Evolutionary conservation across 2,888 invertebrate species (phyloP), one percentile per base, ranked within the genome.

Genomic region (Acholoe squamosa): DNA sequence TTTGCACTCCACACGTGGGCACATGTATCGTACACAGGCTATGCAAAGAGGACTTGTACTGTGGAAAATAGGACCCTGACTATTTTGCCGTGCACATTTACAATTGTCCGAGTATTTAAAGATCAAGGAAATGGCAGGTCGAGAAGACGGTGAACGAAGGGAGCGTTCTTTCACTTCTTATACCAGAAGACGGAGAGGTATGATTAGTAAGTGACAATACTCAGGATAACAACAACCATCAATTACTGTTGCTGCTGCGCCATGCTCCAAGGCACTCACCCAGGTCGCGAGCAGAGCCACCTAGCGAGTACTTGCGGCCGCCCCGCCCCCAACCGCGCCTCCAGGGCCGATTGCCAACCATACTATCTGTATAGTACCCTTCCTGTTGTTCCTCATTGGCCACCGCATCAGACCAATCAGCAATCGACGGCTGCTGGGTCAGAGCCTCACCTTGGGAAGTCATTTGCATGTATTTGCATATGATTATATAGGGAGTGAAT

Each of bases 311-410:
- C 89, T 89, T 61, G 54, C 90, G 54, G 14, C 88, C 97, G 97
- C 94, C 97, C 94, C 98, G 97, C 92, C 98, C 97, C 93, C 98
- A 96, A 92, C 97, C 97, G 3, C 90, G 52, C 54, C 88, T 22
- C 34, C 92, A 91, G 19, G 86, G 89, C 96, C 93, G 92, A 92
- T 84, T 92, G 88, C 90, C 92, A 16, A 95, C 92, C 67, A 94
- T 93, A 92, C 95, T 95, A 92, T 94, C 95, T 77, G 95, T 95
- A 84, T 94, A 93, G 92, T 95, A 95, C 25, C 95, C 95, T 52
- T 94, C 89, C 52, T 91, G 92, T 56, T 84, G 67, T 54, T 89
- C 67, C 61, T 95, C 95, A 51, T 93, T 94, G 28, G 93, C 93
- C 56, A 94, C 94, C 84, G 94, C 95, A 7, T 93, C 94, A 33